These are phyloP conservation scores for Eretmochelys imbricata DNA, from an alignment of 2,113 vertebrate species.

Conservation along the genomic window DNA sequence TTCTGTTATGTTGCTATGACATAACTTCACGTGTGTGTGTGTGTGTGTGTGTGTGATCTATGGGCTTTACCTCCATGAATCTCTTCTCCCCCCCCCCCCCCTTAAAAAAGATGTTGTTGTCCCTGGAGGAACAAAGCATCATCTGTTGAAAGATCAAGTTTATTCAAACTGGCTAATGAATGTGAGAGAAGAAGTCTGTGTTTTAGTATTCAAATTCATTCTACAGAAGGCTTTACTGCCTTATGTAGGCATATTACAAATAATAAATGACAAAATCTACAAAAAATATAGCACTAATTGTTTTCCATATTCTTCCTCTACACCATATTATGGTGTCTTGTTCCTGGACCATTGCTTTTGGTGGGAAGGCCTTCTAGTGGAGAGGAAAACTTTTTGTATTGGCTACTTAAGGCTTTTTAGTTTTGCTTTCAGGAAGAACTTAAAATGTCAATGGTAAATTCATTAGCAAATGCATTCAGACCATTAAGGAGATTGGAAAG, in stretches of 20 bases:
- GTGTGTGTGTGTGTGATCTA: background rate
- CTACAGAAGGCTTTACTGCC: constrained; percentile 41
- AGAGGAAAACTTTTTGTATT: constrained; percentile 53
- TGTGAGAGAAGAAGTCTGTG: background rate
- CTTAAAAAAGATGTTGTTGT: background rate
- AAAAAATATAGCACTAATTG: constrained; percentile 54
- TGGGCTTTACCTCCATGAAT: background rate
- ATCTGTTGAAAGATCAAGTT: constrained; percentile 48
- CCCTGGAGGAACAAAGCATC: background rate
- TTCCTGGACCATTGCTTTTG: constrained; percentile 16
- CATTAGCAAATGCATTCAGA: background rate
- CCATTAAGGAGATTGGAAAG: background rate
- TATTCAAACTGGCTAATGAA: constrained; percentile 57
- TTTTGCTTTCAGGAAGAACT: constrained; percentile 17
- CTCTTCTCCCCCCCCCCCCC: too few relatives aligned
- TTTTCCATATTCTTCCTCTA: constrained; percentile 36
- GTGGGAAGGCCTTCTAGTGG: constrained; percentile 40
- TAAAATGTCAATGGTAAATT: constrained; percentile 6
- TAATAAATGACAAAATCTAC: constrained; percentile 52
- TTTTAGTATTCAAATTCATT: background rate
- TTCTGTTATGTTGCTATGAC: background rate
- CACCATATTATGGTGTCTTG: background rate
- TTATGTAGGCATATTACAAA: constrained; percentile 9
- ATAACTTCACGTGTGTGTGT: background rate
- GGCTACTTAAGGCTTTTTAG: constrained; percentile 14